Evolutionary conservation across 2,888 invertebrate genomes (phyloP).

Genomic region (Phengaris alcon): DNA sequence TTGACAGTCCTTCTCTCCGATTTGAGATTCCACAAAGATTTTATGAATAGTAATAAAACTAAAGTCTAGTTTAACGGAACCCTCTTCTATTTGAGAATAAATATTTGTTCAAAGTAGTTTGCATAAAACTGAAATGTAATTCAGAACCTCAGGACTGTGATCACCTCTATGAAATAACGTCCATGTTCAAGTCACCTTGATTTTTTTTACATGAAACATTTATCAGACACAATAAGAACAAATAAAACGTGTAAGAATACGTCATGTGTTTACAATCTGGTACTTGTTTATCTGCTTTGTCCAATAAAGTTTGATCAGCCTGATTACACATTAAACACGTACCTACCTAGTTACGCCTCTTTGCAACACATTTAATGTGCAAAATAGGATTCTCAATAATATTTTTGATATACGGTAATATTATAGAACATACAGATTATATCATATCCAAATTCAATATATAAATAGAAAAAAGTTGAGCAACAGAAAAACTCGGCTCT

Average conservation of each 20-base stretch:
- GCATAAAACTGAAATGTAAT: slow-evolving; percentile 7
- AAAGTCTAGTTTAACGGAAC: not conserved
- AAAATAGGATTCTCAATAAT: no score
- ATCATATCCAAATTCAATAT: not conserved
- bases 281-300: slow-evolving; percentile 11
- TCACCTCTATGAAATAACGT: slow-evolving; percentile 23
- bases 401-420: no score
- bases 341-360: not conserved
- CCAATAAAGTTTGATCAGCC: slow-evolving; percentile 12
- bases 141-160: not conserved
- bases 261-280: slow-evolving; percentile 8
- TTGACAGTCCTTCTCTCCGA: no score
- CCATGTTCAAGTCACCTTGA: slow-evolving; percentile 10
- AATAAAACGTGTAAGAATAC: slow-evolving; percentile 16
- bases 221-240: slow-evolving; percentile 21
- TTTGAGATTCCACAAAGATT: no score
- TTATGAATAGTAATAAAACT: not conserved
- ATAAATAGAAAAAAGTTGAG: not conserved
- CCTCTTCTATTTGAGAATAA: not conserved
- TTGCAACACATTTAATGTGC: not conserved
- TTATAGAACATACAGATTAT: not conserved
- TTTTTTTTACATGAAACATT: slow-evolving; percentile 24
- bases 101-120: slow-evolving; percentile 6
- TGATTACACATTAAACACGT: not conserved
- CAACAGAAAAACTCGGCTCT: not conserved